Conservation (phyloP, 1,140 invertebrate species). For the Drosophila kohkoa region DNA sequence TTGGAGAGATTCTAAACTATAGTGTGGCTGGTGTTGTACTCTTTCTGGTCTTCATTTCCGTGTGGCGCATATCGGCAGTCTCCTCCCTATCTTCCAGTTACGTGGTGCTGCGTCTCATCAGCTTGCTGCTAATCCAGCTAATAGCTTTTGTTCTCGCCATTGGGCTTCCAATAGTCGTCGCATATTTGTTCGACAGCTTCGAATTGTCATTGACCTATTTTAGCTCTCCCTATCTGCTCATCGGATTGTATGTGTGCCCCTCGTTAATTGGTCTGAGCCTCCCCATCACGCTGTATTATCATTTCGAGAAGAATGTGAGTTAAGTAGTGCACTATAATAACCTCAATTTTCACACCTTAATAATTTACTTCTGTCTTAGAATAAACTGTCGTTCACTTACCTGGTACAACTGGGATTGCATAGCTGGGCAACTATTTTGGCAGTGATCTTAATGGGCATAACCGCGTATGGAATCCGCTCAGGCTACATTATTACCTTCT, state of each 20-base stretch:
- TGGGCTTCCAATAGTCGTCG: slow-evolving; percentile 85
- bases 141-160: slow-evolving; percentile 88
- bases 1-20: slow-evolving; percentile 86
- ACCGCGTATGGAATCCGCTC: slow-evolving; percentile 45
- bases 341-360: no score
- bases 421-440: slow-evolving; percentile 42
- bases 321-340: no score
- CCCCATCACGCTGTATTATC: slow-evolving; percentile 32
- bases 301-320: slow-evolving; percentile 24
- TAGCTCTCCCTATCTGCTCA: slow-evolving; percentile 87
- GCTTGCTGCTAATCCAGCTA: slow-evolving; percentile 56
- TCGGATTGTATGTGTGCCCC: slow-evolving; percentile 87
- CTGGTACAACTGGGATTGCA: slow-evolving; percentile 54
- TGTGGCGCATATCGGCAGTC: slow-evolving; percentile 63
- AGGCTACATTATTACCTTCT: slow-evolving; percentile 47
- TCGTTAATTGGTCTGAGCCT: slow-evolving; percentile 82
- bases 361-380: slow-evolving; percentile 27
- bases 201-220: slow-evolving; percentile 88
- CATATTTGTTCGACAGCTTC: slow-evolving; percentile 71
- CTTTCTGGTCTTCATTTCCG: slow-evolving; percentile 82
- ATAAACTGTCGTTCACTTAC: slow-evolving; percentile 39
- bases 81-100: slow-evolving; percentile 36
- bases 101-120: slow-evolving; percentile 26
- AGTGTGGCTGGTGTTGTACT: slow-evolving; percentile 85
- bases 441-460: slow-evolving; percentile 13